phyloP scores from a whole-genome alignment of 2,113 vertebrate genomes.

The Seriola dumerili region DNA sequence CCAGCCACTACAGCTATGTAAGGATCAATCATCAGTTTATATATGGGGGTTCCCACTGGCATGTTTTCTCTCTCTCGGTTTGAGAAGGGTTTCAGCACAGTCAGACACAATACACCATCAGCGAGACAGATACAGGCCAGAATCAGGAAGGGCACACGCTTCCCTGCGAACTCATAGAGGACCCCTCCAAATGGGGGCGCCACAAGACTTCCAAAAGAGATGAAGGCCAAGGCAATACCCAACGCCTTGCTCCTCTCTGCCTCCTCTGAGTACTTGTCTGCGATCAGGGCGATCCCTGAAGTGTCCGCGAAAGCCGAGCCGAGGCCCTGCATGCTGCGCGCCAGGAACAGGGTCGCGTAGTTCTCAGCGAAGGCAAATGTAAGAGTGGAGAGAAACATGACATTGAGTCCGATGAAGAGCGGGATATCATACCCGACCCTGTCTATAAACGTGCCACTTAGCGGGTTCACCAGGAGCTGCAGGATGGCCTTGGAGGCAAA shows the following conservation, averaged over 20 bases:
- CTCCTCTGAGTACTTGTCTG: conserved; percentile 93
- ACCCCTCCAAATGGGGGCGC: conserved; percentile 96
- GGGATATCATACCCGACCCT: conserved; percentile 95
- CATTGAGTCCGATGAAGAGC: conserved; percentile 92
- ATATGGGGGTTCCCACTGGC: conserved; percentile 94
- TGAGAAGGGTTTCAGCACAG: conserved; percentile 91
- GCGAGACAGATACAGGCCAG: conserved; percentile 90
- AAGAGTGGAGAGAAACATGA: conserved; percentile 95
- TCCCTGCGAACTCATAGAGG: conserved; percentile 92
- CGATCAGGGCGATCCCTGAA: conserved; percentile 95
- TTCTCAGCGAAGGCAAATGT: conserved; percentile 94
- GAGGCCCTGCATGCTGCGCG: conserved; percentile 95
- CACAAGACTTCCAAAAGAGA: conserved; percentile 96
- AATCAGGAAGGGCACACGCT: conserved; percentile 91
- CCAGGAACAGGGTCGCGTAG: conserved; percentile 92
- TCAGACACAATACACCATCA: conserved; percentile 90
- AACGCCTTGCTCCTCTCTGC: conserved; percentile 91
- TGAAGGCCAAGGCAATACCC: conserved; percentile 97
- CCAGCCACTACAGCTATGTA: conserved; percentile 96
- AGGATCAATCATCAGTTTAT: conserved; percentile 95
- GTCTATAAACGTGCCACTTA: conserved; percentile 97
- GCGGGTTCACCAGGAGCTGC: conserved; percentile 94
- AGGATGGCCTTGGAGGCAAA: conserved; percentile 98
- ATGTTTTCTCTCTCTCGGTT: conserved; percentile 90
- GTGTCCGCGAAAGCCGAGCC: conserved; percentile 98